Evolutionary conservation across 2,797 vertebrate genomes (phyloP).

Genomic region (Brotula barbata): DNA sequence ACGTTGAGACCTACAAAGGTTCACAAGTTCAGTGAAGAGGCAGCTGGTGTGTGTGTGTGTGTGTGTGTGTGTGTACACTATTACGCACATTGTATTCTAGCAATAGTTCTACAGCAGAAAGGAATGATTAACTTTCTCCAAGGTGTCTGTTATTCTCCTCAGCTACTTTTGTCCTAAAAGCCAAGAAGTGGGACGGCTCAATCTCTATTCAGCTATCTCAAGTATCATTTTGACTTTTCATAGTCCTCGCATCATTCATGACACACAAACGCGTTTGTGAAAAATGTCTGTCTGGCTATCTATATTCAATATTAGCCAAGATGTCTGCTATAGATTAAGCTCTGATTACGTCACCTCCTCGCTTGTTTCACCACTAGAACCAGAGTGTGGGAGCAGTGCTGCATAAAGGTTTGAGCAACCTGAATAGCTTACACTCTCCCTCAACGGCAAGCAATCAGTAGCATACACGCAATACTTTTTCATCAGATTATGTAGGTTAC

Average conservation of each 20-base stretch:
- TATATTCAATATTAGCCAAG: constrained; percentile 57
- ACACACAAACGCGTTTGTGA: constrained; percentile 29
- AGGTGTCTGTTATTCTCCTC: constrained; percentile 50
- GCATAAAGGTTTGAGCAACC: not conserved
- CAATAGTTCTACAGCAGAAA: constrained; percentile 39
- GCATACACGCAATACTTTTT: no score
- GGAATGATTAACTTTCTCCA: constrained; percentile 65
- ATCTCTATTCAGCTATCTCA: constrained; percentile 39
- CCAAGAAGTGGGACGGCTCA: constrained; percentile 32
- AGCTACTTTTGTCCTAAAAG: constrained; percentile 12
- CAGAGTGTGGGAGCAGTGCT: no score
- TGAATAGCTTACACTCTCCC: no score
- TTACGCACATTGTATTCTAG: constrained; percentile 13
- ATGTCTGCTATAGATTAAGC: constrained; percentile 39
- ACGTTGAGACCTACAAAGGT: not conserved
- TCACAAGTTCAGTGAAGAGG: not conserved
- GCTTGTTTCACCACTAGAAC: not conserved
- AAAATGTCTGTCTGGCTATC: constrained; percentile 40
- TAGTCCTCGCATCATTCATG: constrained; percentile 33
- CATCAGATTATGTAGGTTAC: no score
- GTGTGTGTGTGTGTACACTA: constrained; percentile 7
- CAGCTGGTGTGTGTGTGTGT: not conserved
- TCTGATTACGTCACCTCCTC: constrained; percentile 43
- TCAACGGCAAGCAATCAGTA: no score
- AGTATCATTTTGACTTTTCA: constrained; percentile 51